Evolutionary conservation across 2,113 vertebrate species (phyloP).

Genomic region (Ameiurus melas): DNA sequence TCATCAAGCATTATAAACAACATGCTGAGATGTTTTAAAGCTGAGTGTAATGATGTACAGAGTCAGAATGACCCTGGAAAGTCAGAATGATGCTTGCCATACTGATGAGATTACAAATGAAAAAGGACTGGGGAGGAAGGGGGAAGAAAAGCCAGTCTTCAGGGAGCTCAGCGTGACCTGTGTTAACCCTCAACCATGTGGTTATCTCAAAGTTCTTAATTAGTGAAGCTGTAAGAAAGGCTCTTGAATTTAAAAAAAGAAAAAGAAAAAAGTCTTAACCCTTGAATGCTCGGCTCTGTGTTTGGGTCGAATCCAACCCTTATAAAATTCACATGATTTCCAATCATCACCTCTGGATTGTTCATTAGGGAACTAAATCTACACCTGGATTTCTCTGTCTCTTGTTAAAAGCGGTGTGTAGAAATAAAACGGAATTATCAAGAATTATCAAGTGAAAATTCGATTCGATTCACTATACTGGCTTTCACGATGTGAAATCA

Average conservation of each 20-base stretch:
- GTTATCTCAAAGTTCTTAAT: not conserved
- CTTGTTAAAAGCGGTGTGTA: not conserved
- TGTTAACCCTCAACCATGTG: not conserved
- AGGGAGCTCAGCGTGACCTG: not conserved
- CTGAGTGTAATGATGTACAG: not conserved
- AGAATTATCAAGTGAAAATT: too few species aligned
- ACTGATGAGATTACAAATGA: not conserved
- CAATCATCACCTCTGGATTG: too few species aligned
- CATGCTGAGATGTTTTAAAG: not conserved
- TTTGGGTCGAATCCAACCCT: not conserved
- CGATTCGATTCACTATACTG: too few species aligned
- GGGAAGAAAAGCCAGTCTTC: too few species aligned
- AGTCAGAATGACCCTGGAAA: not conserved
- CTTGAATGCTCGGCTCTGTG: not conserved
- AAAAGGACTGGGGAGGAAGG: not conserved
- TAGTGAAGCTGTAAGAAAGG: not conserved
- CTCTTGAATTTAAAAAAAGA: not conserved
- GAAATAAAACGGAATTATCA: too few species aligned
- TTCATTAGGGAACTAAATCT: too few species aligned
- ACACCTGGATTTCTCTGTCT: not conserved
- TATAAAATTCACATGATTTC: not conserved
- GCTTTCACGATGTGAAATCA: too few species aligned
- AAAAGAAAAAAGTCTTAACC: not conserved
- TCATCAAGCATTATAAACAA: not conserved
- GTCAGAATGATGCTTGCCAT: not conserved